These are phyloP conservation scores for Calliscelio sp. DNA, from an alignment of 2,888 invertebrate genomes.

Conservation along the genomic window DNA sequence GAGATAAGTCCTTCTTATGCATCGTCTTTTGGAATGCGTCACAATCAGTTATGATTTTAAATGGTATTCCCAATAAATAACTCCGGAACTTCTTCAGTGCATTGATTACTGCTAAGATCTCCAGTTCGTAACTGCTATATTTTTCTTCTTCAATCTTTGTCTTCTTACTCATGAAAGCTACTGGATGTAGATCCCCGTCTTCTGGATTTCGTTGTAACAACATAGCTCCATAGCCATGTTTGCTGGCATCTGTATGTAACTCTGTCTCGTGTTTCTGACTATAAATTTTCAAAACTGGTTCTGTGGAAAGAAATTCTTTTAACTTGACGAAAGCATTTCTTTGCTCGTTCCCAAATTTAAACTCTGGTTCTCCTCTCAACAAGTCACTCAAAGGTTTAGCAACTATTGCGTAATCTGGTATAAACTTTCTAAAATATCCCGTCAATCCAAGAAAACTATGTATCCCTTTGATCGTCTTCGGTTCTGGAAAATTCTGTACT, in stretches of 20 bases:
- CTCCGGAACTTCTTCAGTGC: conserved; percentile 68
- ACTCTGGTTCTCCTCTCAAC: neutral
- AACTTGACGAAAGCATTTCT: neutral
- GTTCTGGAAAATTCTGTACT: conserved; percentile 39
- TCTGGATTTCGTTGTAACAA: conserved; percentile 15
- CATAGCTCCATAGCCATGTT: conserved; percentile 9
- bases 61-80: conserved; percentile 51
- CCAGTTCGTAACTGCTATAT: conserved; percentile 51
- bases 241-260: conserved; percentile 23
- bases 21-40: conserved; percentile 56
- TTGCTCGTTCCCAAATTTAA: neutral
- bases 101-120: conserved; percentile 73
- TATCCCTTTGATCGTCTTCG: conserved; percentile 31
- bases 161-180: conserved; percentile 66
- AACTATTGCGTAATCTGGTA: conserved; percentile 4
- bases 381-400: conserved; percentile 8
- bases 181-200: conserved; percentile 59
- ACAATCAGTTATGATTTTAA: conserved; percentile 66
- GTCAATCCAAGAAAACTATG: conserved; percentile 47
- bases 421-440: conserved; percentile 34
- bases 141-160: conserved; percentile 72
- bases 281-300: neutral
- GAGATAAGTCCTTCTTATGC: conserved; percentile 45
- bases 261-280: neutral
- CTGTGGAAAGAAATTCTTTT: neutral